Evolutionary conservation across 2,113 vertebrate genomes (phyloP).

Genomic region (Pipra filicauda): DNA sequence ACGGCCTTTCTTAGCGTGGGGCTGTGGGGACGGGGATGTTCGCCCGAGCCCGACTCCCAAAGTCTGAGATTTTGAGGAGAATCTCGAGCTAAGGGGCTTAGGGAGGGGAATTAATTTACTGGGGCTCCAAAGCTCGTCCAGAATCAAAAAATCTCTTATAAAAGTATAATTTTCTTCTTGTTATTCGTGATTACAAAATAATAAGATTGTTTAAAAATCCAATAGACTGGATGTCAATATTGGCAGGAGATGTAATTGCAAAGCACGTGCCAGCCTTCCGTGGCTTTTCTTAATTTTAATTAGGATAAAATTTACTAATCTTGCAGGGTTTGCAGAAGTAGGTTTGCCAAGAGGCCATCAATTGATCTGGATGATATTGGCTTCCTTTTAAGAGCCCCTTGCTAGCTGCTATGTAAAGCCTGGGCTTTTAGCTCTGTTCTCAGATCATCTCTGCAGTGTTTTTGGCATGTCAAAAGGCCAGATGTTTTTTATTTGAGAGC

Average conservation of each 20-base stretch:
- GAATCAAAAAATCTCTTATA: constrained; percentile 3
- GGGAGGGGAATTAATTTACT: constrained; percentile 27
- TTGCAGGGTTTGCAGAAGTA: constrained; percentile 69
- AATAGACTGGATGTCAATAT: constrained; percentile 64
- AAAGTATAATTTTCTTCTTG: constrained; percentile 61
- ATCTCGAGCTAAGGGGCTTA: constrained; percentile 7
- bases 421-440: constrained; percentile 44
- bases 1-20: background rate
- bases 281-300: constrained; percentile 72
- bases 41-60: background rate
- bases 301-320: constrained; percentile 75
- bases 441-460: constrained; percentile 72
- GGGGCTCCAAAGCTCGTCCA: background rate
- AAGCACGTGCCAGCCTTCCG: constrained; percentile 31
- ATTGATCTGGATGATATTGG: constrained; percentile 58
- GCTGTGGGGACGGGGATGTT: background rate
- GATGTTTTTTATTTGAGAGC: constrained; percentile 85
- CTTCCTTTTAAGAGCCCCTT: constrained; percentile 64
- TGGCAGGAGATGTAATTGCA: constrained; percentile 50
- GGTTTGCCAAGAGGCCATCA: constrained; percentile 72
- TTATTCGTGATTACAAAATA: constrained; percentile 66
- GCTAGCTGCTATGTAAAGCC: constrained; percentile 53
- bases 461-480: constrained; percentile 79
- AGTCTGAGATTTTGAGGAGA: background rate
- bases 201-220: constrained; percentile 70